Conservation (phyloP, 92 coral and sea anemone genomes). For the Zoanthus gigantus region DNA sequence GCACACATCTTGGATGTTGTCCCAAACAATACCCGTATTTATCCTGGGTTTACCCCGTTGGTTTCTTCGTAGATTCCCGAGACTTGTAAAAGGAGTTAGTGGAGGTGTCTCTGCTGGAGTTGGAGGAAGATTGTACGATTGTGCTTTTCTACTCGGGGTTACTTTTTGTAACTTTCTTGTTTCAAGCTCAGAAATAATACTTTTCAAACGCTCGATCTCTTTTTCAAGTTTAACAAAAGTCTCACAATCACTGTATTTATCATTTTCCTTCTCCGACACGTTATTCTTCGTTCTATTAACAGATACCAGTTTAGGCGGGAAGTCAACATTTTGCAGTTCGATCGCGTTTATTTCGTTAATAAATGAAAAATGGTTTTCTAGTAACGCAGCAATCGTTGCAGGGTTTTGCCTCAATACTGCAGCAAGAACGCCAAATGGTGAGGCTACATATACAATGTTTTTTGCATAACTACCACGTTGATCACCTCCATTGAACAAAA, state of each 20-base stretch:
- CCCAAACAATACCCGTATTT: background rate
- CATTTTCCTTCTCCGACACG: no score
- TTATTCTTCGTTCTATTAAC: no score
- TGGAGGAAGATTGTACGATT: background rate
- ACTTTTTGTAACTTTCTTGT: no score
- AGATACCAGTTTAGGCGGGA: background rate
- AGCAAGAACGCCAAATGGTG: constrained; percentile 26
- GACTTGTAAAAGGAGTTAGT: no score
- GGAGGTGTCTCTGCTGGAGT: background rate
- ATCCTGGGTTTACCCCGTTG: background rate
- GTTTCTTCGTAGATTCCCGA: no score
- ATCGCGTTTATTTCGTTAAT: background rate
- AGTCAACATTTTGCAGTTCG: background rate
- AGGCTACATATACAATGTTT: constrained; percentile 8
- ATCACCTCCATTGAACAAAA: constrained; percentile 5
- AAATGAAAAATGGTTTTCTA: background rate
- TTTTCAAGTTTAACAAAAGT: background rate
- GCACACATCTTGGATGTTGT: constrained; percentile 20
- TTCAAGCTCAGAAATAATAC: no score
- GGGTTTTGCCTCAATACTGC: constrained; percentile 17
- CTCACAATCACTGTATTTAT: background rate
- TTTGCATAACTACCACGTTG: constrained; percentile 4
- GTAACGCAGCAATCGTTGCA: background rate
- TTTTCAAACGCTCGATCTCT: background rate
- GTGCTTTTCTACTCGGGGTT: no score